Evolutionary conservation across 2,113 vertebrate species (phyloP).

Genomic region (Callipepla californica): DNA sequence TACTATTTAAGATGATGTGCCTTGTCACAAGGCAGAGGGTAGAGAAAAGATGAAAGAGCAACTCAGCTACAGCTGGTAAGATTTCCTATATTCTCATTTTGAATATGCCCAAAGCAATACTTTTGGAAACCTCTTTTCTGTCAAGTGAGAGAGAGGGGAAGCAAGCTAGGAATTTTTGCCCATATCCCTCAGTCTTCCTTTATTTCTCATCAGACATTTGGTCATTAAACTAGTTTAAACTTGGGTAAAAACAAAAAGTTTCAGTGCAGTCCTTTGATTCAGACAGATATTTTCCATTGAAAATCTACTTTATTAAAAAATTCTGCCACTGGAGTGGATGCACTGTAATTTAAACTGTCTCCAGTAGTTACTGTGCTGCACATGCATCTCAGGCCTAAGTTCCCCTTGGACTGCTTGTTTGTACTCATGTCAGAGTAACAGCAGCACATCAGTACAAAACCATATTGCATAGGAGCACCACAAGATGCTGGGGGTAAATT

Average conservation of each 20-base stretch:
- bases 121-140: not conserved
- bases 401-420: not conserved
- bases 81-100: constrained; percentile 17
- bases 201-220: not conserved
- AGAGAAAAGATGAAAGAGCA: not conserved
- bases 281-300: not conserved
- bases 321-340: not conserved
- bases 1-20: not conserved
- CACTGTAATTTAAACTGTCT: not conserved
- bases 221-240: constrained; percentile 6
- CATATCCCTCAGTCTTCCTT: not conserved
- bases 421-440: not conserved
- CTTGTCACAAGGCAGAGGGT: not conserved
- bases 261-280: not conserved
- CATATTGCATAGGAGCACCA: not conserved
- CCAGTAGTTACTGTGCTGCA: not conserved
- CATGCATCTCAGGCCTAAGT: not conserved
- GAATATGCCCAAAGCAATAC: not conserved
- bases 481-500: not conserved
- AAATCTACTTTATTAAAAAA: not conserved
- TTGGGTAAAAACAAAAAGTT: not conserved
- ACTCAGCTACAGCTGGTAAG: not conserved
- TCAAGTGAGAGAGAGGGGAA: not conserved
- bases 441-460: not conserved
- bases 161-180: not conserved